A percentile compares a stretch with the other conserved stretches of the same genome.
Evolutionary conservation across 2,888 invertebrate species (phyloP).

Genomic region (Oscheius sp.): DNA sequence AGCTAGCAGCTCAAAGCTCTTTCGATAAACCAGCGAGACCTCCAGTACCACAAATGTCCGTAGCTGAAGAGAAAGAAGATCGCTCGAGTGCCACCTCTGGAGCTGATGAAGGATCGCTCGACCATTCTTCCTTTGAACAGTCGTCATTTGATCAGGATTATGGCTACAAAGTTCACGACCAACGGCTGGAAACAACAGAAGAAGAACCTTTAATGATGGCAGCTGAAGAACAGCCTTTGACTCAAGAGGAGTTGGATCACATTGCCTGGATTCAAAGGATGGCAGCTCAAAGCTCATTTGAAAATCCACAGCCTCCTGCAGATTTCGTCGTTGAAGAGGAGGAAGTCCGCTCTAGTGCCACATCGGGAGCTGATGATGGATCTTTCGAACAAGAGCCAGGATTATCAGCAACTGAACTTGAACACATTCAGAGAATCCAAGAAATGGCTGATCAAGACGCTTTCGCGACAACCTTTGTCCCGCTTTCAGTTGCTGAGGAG

Average conservation of each 20-base stretch:
- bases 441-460: constrained; percentile 15
- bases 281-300: constrained; percentile 42
- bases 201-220: constrained; percentile 31
- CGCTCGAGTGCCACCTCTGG: neutral
- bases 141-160: neutral
- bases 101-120: neutral
- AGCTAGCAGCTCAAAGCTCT: constrained; percentile 40
- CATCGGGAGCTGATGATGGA: constrained; percentile 34
- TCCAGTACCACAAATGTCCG: neutral
- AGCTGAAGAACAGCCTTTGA: neutral
- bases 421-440: constrained; percentile 34
- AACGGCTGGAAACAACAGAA: constrained; percentile 12
- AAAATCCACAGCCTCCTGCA: neutral
- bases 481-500: no score
- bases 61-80: neutral
- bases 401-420: constrained; percentile 9
- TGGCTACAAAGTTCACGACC: constrained; percentile 2
- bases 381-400: constrained; percentile 6
- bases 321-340: neutral
- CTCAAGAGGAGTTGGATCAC: constrained; percentile 47
- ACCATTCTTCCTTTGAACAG: neutral
- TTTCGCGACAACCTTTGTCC: no score
- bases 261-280: constrained; percentile 40
- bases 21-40: constrained; percentile 29
- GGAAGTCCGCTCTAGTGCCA: constrained; percentile 38